Evolutionary conservation across 2,888 invertebrate species (phyloP).

Genomic region (Tiliacea aurago): DNA sequence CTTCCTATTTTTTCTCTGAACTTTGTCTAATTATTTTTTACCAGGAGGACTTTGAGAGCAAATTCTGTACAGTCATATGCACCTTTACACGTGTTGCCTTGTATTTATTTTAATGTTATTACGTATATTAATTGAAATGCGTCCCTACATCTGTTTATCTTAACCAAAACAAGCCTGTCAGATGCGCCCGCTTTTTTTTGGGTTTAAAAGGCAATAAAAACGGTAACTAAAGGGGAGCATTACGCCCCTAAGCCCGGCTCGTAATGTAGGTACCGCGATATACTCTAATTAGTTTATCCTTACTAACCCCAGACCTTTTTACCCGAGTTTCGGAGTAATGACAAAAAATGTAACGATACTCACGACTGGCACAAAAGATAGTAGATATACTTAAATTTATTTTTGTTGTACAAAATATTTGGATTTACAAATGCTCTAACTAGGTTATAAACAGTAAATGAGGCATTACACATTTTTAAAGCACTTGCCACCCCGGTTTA

Average conservation of each 20-base stretch:
- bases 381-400: slow-evolving; percentile 24
- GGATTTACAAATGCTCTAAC: background rate
- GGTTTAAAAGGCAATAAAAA: slow-evolving; percentile 57
- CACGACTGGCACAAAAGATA: slow-evolving; percentile 27
- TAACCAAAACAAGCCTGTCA: slow-evolving; percentile 17
- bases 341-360: slow-evolving; percentile 56
- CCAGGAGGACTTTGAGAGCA: too few species aligned
- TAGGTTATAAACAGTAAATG: slow-evolving; percentile 27
- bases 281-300: slow-evolving; percentile 64
- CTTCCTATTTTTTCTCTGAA: background rate
- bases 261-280: slow-evolving; percentile 48
- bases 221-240: slow-evolving; percentile 40
- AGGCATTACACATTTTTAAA: slow-evolving; percentile 3
- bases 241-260: slow-evolving; percentile 16
- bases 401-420: slow-evolving; percentile 2
- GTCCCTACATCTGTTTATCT: slow-evolving; percentile 5
- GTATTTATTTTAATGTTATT: background rate
- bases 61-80: background rate
- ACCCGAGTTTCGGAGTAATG: slow-evolving; percentile 38
- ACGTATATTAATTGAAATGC: background rate
- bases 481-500: background rate
- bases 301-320: slow-evolving; percentile 44
- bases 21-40: background rate
- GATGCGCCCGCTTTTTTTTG: slow-evolving; percentile 25
- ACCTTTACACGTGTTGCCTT: background rate